These are phyloP conservation scores for Synanthedon vespiformis DNA, from an alignment of 2,888 invertebrate species.

Conservation along the genomic window DNA sequence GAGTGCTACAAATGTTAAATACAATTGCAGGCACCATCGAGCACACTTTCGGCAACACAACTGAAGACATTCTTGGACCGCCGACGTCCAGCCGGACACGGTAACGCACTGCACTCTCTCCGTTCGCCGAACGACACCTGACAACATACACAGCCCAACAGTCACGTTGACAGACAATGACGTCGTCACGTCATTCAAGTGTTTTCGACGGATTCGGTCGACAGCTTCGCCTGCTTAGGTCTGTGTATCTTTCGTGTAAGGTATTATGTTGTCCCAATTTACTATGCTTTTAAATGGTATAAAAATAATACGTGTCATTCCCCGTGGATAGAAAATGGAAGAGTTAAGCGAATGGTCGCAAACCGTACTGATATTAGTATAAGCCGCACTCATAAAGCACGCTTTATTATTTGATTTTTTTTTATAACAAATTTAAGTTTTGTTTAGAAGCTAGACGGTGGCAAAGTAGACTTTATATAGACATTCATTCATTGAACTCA, in stretches of 20 bases:
- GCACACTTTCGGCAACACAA: slow-evolving; percentile 39
- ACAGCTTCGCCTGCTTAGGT: too few relatives aligned
- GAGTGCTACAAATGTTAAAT: too few relatives aligned
- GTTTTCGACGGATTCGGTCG: too few relatives aligned
- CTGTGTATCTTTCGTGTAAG: too few relatives aligned
- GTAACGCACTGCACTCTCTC: slow-evolving; percentile 39
- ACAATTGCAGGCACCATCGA: slow-evolving; percentile 30
- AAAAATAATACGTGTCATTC: background rate
- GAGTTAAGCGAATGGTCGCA: background rate
- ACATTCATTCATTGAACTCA: background rate
- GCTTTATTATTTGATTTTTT: background rate
- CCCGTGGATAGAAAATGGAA: background rate
- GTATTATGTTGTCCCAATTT: too few relatives aligned
- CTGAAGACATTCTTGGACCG: slow-evolving; percentile 59
- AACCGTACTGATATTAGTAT: background rate
- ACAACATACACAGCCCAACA: slow-evolving; percentile 10
- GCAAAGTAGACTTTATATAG: background rate
- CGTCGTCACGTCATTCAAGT: too few relatives aligned
- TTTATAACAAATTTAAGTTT: too few relatives aligned
- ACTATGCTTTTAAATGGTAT: too few relatives aligned
- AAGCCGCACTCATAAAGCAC: background rate
- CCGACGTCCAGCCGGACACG: slow-evolving; percentile 54
- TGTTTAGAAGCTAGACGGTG: background rate
- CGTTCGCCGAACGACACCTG: slow-evolving; percentile 56
- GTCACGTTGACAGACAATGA: too few relatives aligned